phyloP scores from a whole-genome alignment of 2,113 vertebrate species.

The Miniopterus natalensis region DNA sequence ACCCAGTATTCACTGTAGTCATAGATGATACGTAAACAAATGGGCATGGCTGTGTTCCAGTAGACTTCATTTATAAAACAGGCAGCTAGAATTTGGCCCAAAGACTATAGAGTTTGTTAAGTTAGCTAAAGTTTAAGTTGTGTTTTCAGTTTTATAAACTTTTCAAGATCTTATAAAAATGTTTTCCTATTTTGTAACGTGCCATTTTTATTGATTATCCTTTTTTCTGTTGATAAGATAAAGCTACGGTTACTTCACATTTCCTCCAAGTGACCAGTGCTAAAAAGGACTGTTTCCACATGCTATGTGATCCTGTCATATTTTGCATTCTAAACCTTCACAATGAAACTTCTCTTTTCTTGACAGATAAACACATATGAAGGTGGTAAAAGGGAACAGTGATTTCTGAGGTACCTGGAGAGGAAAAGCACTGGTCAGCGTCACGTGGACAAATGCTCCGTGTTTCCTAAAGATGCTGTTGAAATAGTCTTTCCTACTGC shows the following conservation, averaged over 20 bases:
- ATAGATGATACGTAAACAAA: not conserved
- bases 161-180: not conserved
- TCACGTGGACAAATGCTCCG: not conserved
- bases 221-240: not conserved
- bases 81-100: not conserved
- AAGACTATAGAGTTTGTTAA: not conserved
- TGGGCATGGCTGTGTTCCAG: not conserved
- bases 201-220: not conserved
- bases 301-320: not conserved
- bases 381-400: conserved; percentile 4
- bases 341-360: conserved; percentile 73
- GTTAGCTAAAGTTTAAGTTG: not conserved
- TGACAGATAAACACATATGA: conserved; percentile 80
- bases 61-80: not conserved
- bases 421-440: not conserved
- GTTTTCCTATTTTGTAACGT: not conserved
- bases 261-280: not conserved
- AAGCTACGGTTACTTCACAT: not conserved
- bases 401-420: conserved; percentile 16
- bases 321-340: not conserved
- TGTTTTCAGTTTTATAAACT: conserved; percentile 20
- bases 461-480: conserved; percentile 71
- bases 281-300: not conserved
- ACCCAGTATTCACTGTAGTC: conserved; percentile 92
- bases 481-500: conserved; percentile 76